Percentiles rank a stretch among this genome's conserved stretches.
Conservation (phyloP, 2,888 invertebrate genomes). For the Melitaea athalia region DNA sequence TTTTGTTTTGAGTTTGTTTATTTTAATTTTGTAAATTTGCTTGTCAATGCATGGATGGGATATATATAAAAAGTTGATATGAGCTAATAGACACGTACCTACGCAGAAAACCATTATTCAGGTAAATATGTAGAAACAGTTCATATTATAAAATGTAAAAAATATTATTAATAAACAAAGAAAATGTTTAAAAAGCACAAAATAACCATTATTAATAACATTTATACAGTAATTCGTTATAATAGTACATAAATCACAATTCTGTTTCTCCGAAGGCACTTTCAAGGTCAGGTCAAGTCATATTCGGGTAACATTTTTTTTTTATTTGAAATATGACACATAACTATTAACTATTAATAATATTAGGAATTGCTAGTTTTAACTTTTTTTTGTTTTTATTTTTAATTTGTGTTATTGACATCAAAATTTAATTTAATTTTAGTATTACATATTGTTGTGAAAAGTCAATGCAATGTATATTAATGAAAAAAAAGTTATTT, state of each 20-base stretch:
- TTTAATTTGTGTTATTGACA: too few species aligned
- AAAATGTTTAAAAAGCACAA: slow-evolving; percentile 25
- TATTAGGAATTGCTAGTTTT: too few species aligned
- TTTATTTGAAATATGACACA: slow-evolving; percentile 1
- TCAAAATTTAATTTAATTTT: too few species aligned
- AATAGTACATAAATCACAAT: slow-evolving; percentile 28
- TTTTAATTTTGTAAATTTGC: too few species aligned
- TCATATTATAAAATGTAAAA: neutral
- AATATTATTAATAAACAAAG: neutral
- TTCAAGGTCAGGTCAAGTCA: slow-evolving; percentile 4
- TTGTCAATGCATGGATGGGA: too few species aligned
- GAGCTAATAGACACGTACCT: too few species aligned
- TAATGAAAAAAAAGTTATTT: too few species aligned
- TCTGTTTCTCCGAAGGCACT: slow-evolving; percentile 28
- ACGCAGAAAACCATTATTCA: neutral
- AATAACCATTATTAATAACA: slow-evolving; percentile 14
- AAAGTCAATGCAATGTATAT: neutral
- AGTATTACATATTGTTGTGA: too few species aligned
- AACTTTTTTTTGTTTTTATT: too few species aligned
- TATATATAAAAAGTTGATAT: too few species aligned
- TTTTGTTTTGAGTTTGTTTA: neutral
- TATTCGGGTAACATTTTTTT: neutral
- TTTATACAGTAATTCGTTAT: slow-evolving; percentile 28
- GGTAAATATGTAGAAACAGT: too few species aligned
- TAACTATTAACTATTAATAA: too few species aligned